Conservation (phyloP, 2,888 invertebrate species). For the Pogonocherus hispidulus region DNA sequence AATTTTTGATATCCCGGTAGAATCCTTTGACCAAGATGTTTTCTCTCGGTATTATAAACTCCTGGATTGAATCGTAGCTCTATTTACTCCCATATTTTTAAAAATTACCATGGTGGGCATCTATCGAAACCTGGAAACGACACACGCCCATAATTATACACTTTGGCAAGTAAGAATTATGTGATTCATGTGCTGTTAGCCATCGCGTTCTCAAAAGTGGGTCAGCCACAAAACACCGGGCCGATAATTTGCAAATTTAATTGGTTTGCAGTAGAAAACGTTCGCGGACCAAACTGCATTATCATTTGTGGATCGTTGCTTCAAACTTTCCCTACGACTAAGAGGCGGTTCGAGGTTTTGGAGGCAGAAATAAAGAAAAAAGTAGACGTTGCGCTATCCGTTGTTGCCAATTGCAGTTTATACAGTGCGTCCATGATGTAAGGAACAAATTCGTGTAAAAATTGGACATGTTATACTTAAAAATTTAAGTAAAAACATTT, state of each 20-base stretch:
- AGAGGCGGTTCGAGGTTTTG: slow-evolving; percentile 35
- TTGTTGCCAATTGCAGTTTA: not conserved
- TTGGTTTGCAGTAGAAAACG: slow-evolving; percentile 53
- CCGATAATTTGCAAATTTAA: slow-evolving; percentile 60
- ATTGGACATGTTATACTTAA: no score
- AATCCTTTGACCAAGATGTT: no score
- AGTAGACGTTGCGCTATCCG: slow-evolving; percentile 6
- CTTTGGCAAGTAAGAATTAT: slow-evolving; percentile 27
- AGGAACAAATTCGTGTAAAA: no score
- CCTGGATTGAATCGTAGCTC: no score
- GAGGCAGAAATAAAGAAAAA: slow-evolving; percentile 35
- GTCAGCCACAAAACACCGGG: slow-evolving; percentile 54
- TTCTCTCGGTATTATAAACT: no score
- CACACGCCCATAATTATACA: not conserved
- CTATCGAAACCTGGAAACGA: not conserved
- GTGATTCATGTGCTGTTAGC: slow-evolving; percentile 41
- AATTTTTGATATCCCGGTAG: no score
- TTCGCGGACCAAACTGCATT: slow-evolving; percentile 27
- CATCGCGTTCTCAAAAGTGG: slow-evolving; percentile 50
- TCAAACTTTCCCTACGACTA: slow-evolving; percentile 49
- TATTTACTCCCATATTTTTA: no score
- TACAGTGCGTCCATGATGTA: not conserved
- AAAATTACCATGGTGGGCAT: no score
- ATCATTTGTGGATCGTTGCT: slow-evolving; percentile 40
- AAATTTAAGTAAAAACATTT: no score